Conservation (phyloP, 2,113 vertebrate species). For the Coracopsis vasa region DNA sequence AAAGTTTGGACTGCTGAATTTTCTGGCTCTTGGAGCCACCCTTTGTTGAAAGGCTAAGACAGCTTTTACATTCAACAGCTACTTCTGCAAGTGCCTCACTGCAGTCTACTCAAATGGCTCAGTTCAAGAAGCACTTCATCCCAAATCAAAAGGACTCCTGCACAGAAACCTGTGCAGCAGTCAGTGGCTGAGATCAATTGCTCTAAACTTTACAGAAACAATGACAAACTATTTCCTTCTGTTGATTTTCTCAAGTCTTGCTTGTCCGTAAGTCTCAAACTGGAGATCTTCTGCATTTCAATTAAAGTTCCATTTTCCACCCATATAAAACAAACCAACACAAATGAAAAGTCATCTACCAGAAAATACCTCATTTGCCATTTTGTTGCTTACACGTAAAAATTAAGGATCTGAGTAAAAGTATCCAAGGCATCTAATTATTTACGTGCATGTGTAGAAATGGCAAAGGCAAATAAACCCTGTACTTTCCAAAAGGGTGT, state of each 20-base stretch:
- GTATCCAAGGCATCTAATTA: neutral
- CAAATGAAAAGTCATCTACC: neutral
- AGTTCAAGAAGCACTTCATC: neutral
- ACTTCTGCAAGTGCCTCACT: neutral
- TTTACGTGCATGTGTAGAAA: neutral
- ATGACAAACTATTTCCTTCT: neutral
- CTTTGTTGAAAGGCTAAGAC: neutral
- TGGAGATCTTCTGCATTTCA: neutral
- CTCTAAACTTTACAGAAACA: neutral
- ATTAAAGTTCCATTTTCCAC: slow-evolving; percentile 11
- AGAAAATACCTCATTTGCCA: neutral
- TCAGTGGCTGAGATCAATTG: neutral
- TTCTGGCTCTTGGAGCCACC: neutral
- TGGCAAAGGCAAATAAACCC: neutral
- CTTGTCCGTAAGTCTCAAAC: neutral
- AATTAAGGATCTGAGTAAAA: neutral
- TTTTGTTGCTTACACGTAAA: slow-evolving; percentile 11
- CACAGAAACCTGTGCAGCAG: neutral
- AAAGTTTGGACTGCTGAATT: neutral
- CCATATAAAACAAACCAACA: neutral
- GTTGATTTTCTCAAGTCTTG: neutral
- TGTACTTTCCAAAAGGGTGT: neutral
- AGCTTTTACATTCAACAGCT: neutral
- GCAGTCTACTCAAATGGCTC: neutral
- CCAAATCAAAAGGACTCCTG: slow-evolving; percentile 25